Percentiles rank a stretch among this genome's conserved stretches.
Evolutionary conservation across 2,888 invertebrate genomes (phyloP).

Genomic region (Drosophila algonquin): DNA sequence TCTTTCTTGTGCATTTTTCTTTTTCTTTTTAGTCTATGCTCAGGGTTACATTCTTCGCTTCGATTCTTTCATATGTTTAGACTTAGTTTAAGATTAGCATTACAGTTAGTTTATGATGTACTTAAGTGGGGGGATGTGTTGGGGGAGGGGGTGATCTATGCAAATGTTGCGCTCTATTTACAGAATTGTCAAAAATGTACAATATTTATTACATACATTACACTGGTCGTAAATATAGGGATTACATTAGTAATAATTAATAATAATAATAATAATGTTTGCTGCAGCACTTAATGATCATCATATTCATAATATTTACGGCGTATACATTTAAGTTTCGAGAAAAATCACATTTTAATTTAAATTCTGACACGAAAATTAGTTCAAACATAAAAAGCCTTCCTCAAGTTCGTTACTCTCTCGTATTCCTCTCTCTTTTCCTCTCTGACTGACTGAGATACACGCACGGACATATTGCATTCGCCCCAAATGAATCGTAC

Average conservation of each 20-base stretch:
- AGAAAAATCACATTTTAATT: conserved; percentile 81
- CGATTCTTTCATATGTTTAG: conserved; percentile 36
- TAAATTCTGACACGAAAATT: conserved; percentile 75
- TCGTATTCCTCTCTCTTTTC: conserved; percentile 33
- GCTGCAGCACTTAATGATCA: conserved; percentile 69
- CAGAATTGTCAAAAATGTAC: conserved; percentile 79
- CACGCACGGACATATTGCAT: conserved; percentile 50
- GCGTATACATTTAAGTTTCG: conserved; percentile 81
- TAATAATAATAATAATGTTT: conserved; percentile 57
- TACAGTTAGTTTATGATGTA: conserved; percentile 32
- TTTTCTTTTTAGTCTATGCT: conserved; percentile 73
- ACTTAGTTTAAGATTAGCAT: conserved; percentile 34
- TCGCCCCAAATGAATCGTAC: conserved; percentile 48
- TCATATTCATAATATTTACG: conserved; percentile 78
- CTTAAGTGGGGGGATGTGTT: conserved; percentile 12
- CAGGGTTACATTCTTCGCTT: conserved; percentile 71
- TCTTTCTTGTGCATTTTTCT: conserved; percentile 55
- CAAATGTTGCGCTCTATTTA: conserved; percentile 62
- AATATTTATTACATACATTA: conserved; percentile 73
- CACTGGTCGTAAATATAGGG: conserved; percentile 57
- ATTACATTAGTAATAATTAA: conserved; percentile 59
- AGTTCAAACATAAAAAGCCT: conserved; percentile 73
- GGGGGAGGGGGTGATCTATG: conserved; percentile 21
- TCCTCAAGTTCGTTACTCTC: background rate
- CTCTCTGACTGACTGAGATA: conserved; percentile 25